A percentile compares a stretch with the other conserved stretches of the same genome.
Conservation (phyloP, 2,888 invertebrate species). For the Iphiclides podalirius region DNA sequence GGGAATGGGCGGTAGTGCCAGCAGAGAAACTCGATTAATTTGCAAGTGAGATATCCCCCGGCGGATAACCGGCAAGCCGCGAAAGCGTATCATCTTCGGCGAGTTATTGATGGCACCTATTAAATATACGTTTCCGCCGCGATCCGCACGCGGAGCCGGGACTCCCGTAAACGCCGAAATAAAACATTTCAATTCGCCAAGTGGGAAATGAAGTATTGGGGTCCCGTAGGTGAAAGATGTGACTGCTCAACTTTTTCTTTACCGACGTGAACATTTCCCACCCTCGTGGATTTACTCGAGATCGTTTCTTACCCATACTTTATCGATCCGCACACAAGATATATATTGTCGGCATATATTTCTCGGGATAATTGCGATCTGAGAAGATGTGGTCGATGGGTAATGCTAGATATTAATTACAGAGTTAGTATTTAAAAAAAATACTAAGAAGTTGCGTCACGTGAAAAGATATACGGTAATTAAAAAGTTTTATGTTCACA, state of each 20-base stretch:
- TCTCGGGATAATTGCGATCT: too few species aligned
- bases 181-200: conserved; percentile 72
- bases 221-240: conserved; percentile 54
- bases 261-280: conserved; percentile 37
- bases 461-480: too few species aligned
- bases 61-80: conserved; percentile 58
- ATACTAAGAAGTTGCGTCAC: too few species aligned
- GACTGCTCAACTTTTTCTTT: conserved; percentile 44
- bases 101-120: conserved; percentile 78
- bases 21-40: conserved; percentile 73
- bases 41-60: conserved; percentile 73
- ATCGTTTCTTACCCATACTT: conserved; percentile 13
- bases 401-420: too few species aligned
- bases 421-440: too few species aligned
- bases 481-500: too few species aligned
- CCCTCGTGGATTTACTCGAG: conserved; percentile 36
- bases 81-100: conserved; percentile 68
- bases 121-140: conserved; percentile 72
- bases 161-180: conserved; percentile 60
- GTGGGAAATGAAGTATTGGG: conserved; percentile 68
- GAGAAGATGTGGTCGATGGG: too few species aligned
- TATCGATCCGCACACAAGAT: neutral
- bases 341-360: neutral
- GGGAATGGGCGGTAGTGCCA: conserved; percentile 40
- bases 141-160: conserved; percentile 49